Conservation (phyloP, 37 sponge, comb jelly and placozoan species). For the Bolinopsis microptera region DNA sequence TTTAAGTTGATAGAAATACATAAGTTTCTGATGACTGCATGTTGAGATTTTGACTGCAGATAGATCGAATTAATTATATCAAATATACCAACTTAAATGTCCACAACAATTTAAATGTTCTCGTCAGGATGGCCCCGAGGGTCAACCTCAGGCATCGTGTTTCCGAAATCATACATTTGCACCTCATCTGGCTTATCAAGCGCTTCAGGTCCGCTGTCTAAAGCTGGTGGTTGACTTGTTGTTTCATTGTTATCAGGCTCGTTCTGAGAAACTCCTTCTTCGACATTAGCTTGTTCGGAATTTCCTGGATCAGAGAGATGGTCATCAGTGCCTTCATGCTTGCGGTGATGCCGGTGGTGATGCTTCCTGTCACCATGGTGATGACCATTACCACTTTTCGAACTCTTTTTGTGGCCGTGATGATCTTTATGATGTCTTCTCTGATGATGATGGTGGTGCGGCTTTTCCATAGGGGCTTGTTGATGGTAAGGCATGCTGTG, state of each 20-base stretch:
- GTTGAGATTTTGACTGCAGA: too few species aligned
- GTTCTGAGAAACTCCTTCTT: background rate
- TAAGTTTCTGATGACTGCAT: too few species aligned
- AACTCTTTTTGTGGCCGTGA: conserved; percentile 7
- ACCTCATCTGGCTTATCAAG: conserved; percentile 45
- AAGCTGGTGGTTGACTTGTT: background rate
- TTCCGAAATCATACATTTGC: conserved; percentile 56
- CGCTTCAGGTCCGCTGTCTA: background rate
- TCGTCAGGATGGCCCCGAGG: conserved; percentile 34
- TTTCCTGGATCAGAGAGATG: background rate
- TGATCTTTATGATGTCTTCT: background rate
- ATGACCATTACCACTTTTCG: background rate
- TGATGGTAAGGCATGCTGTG: conserved; percentile 58
- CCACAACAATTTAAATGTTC: background rate
- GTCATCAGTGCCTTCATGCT: background rate
- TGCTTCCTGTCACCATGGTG: background rate
- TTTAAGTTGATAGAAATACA: too few species aligned
- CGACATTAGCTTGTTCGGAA: background rate
- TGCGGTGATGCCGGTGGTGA: conserved; percentile 18
- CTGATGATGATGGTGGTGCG: conserved; percentile 54
- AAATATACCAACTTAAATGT: too few species aligned
- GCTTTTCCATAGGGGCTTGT: conserved; percentile 44
- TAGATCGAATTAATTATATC: too few species aligned
- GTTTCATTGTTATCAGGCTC: background rate
- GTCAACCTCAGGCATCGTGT: conserved; percentile 24